Evolutionary conservation across 1,140 invertebrate genomes (phyloP), one percentile per base, ranked within the genome.

Genomic region (Coenobita brevimanus): DNA sequence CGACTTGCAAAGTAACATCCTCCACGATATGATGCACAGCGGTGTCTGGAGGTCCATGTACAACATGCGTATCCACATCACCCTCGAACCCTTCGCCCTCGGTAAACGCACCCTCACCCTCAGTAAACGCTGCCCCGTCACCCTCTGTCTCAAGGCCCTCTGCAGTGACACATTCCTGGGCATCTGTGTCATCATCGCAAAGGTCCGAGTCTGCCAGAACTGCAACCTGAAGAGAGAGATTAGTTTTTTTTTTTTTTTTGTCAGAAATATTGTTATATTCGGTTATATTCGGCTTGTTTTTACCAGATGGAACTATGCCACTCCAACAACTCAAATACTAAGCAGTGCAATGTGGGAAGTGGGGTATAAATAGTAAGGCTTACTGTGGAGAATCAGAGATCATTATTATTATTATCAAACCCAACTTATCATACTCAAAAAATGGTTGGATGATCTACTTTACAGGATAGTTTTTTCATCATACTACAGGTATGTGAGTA

Each of bases 1-100:
- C 84, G 24, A 87, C 84, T 24, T 83, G 81, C 13, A 90, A 24
- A 2, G 85, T 81, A 17, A 90, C 85, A 54, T 89, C 76, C 46
- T 90, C 89, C 27, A 90, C 89, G 24, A 90, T 90, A 54, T 90
- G 89, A 46, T 90, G 89, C 4, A 90, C 82, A n/a, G 89, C 82
- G 17, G 85, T 87, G 38, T 84, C 82, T 15, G 81, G 60, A 27
- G 62, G 69, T 2, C 36, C 71, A 57, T 78, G 84, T 3, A 85
- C 82, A 36, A 46, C 54, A 33, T 73, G 78, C 3, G 79, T 57
- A n/a, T 75, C 46, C 17, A 50, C 46, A 6, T 17, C 46, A 50
- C 46, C 46, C n/a, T n/a, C n/a, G n/a, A n/a, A n/a, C 6, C 46
- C 46, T 17, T 50, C 46, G 46, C 46, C 46, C 46, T 90, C 89